These are phyloP conservation scores for Drosophila falleni DNA, from an alignment of 2,888 invertebrate genomes.

Conservation along the genomic window DNA sequence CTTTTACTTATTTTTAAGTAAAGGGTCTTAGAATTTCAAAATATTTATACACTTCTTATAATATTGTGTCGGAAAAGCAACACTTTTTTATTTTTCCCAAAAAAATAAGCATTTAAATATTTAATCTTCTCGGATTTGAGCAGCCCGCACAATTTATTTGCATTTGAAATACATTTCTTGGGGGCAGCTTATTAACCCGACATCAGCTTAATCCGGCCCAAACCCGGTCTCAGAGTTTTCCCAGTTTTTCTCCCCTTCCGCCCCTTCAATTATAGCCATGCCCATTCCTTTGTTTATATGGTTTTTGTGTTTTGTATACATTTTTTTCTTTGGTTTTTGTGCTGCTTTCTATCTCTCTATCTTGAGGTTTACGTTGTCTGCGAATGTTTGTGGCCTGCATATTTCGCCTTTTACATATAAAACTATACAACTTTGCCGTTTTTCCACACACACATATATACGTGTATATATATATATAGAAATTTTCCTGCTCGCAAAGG, in stretches of 20 bases:
- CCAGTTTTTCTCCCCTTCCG: too few species aligned
- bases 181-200: constrained; percentile 49
- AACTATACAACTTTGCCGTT: constrained; percentile 65
- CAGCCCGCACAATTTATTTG: constrained; percentile 23
- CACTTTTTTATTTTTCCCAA: too few species aligned
- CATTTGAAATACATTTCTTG: constrained; percentile 27
- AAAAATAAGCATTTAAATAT: neutral
- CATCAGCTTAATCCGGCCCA: constrained; percentile 16
- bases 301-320: constrained; percentile 11
- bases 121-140: neutral
- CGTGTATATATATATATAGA: constrained; percentile 5
- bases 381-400: constrained; percentile 73
- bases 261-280: constrained; percentile 36
- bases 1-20: too few species aligned
- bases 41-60: too few species aligned
- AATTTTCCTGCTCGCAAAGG: constrained; percentile 31
- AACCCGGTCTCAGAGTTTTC: neutral
- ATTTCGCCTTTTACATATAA: constrained; percentile 61
- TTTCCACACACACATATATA: constrained; percentile 19
- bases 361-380: constrained; percentile 50
- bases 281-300: constrained; percentile 34
- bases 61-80: neutral
- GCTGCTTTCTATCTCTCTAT: constrained; percentile 20
- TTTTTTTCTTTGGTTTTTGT: too few species aligned
- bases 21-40: too few species aligned